Evolutionary conservation across 1,140 invertebrate species (phyloP), one percentile per base, ranked within the genome.

Genomic region (Limonius californicus): DNA sequence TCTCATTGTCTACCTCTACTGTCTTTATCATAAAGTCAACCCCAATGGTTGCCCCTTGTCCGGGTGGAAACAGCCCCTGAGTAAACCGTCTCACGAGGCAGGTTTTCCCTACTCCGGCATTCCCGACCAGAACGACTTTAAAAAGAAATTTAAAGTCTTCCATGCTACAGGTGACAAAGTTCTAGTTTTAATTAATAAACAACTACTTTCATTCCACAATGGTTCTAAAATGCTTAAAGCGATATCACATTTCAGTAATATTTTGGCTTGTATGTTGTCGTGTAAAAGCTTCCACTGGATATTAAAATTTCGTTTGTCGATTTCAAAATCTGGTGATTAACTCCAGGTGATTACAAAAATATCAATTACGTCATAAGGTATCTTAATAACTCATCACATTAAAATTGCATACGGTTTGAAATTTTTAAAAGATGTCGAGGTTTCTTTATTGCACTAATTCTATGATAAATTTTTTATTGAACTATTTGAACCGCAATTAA

Each of bases 1-100:
- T 94, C 82, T 98, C 97, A 75, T 95, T 95, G 77, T 99, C 96
- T 61, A 99, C 91, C 82, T 97, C 92, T 8, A 99, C 89, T 61
- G 96, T 99, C 82, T 99, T 98, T 72, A 99, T 99, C 88, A 98
- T 98, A 76, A 99, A 99, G 84, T 99, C 97, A 11, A 99, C 97
- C 59, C 97, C 97, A 70, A 99, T 99, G 1, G 97, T 99, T 62
- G 95, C 97, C 58, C 97, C 97, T 84, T 99, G 97, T 35, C 95
- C 94, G 19, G 94, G 94, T 30, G 95, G 95, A 82, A 97, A 97
- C 15, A 97, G 79, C 0, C 95, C 95, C 80, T 94, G 91, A 20
- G 92, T 91, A 81, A 93, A 97, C 70, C 93, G 82, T 65, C 93
- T 83, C 47, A 97, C 92, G 47, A 97, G 83, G 81, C 93, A 96